A percentile compares a stretch with the other conserved stretches of the same genome.
Conservation (phyloP, 2,797 vertebrate species). For the Sebastes elongatus region DNA sequence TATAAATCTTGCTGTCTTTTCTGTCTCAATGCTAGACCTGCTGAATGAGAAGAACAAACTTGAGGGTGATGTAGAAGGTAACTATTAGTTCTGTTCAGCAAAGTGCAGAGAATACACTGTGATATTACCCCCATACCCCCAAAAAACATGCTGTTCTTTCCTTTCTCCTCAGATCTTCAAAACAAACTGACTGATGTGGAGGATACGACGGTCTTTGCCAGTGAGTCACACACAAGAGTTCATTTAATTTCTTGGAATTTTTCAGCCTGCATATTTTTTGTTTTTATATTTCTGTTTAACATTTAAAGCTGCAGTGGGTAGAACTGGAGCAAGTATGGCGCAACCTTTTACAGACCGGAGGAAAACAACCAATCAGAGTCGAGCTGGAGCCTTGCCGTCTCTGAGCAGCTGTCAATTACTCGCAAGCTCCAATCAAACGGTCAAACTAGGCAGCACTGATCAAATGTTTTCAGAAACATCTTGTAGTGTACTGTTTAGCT, state of each 20-base stretch:
- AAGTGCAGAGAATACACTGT: background rate
- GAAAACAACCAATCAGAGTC: no score
- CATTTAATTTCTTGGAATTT: background rate
- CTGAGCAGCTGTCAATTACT: no score
- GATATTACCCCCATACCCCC: background rate
- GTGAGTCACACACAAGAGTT: constrained; percentile 35
- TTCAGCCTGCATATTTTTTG: background rate
- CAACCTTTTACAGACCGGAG: no score
- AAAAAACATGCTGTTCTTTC: background rate
- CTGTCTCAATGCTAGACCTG: constrained; percentile 20
- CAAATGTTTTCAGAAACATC: no score
- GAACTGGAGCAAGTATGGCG: no score
- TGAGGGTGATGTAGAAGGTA: background rate
- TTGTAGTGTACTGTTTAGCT: no score
- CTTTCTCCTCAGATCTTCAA: constrained; percentile 35
- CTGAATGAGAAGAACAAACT: background rate
- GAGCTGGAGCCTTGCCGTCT: no score
- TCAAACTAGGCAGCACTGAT: no score
- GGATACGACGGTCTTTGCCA: background rate
- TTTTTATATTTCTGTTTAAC: background rate
- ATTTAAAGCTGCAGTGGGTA: no score
- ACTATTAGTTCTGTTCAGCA: background rate
- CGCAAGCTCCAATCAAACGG: no score
- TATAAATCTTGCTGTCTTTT: background rate
- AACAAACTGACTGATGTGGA: rapidly evolving